Conservation (phyloP, 2,113 vertebrate genomes). For the Haliaeetus leucogaster region DNA sequence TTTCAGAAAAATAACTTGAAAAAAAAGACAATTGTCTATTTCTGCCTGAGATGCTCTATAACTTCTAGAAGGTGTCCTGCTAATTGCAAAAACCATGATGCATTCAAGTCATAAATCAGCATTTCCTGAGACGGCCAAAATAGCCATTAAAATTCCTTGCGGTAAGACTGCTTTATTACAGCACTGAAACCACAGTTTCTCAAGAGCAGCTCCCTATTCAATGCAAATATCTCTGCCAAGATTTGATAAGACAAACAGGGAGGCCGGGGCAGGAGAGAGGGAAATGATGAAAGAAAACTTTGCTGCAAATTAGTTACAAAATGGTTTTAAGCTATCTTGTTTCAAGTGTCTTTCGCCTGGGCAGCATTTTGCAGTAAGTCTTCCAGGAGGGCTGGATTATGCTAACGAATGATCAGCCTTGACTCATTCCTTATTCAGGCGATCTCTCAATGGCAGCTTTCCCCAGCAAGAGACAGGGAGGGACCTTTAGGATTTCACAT, state of each 20-base stretch:
- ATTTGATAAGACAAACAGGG: not conserved
- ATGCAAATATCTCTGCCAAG: not conserved
- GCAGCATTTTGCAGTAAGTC: not conserved
- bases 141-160: constrained; percentile 15
- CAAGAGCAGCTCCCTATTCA: not conserved
- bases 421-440: not conserved
- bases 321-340: not conserved
- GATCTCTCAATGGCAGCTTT: not conserved
- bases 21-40: not conserved
- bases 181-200: not conserved
- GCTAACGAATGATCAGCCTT: not conserved
- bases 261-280: not conserved
- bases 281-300: not conserved
- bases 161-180: not conserved
- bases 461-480: not conserved
- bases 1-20: not conserved
- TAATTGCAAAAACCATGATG: not conserved
- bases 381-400: not conserved
- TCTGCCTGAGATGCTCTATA: not conserved
- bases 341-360: not conserved
- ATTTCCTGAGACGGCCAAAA: not conserved
- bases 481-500: not conserved
- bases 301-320: not conserved
- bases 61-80: not conserved
- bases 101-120: not conserved